Base-by-base conservation (phyloP, 2,113 vertebrate species). In the Lagopus muta region DNA sequence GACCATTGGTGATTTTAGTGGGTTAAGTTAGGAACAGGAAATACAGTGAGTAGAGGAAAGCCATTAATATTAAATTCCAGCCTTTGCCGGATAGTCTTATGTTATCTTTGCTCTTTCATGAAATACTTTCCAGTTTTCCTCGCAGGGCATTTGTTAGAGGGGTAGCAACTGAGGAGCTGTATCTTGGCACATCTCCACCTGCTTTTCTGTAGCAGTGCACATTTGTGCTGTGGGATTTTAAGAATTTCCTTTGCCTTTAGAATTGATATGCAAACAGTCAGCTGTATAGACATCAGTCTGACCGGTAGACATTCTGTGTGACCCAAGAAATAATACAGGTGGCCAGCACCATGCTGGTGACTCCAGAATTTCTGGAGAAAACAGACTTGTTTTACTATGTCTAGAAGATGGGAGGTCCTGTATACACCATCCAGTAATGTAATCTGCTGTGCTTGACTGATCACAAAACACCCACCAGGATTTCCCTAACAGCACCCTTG, bases 141-240 rank as follows among this genome's bases (percentile, higher is more conserved):
- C 28, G 36, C 85, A 92, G 92, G 92, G 94, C 91, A 95, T 95
- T 96, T 81, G 83, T 95, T 62, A 86, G 54, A 89, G 79, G 82
- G 94, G 93, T 86, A 93, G 94, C 82, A 90, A 85, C 79, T 40
- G 79, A 88, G 94, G 87, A 93, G 92, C 94, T 94, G 73, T 93
- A 94, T 85, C 92, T 96, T 97, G 96, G 96, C 96, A 92, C 86
- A 94, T 88, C 83, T 96, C 93, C 90, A 93, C 94, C 94, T 95
- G 89, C 85, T 90, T 90, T 92, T 93, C 92, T 94, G 74, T 77
- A 92, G 93, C 93, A 58, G 45, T 47, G 84, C 79, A 80, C 85
- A 74, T 91, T 94, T 95, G 93, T 95, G 85, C 95, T 87, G 60
- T 84, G 96, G 96, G 94, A 96, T 94, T 94, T 95, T 87, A 97